These are phyloP conservation scores for Lissocephala sabroskyi DNA, from an alignment of 2,888 invertebrate species.

Conservation along the genomic window DNA sequence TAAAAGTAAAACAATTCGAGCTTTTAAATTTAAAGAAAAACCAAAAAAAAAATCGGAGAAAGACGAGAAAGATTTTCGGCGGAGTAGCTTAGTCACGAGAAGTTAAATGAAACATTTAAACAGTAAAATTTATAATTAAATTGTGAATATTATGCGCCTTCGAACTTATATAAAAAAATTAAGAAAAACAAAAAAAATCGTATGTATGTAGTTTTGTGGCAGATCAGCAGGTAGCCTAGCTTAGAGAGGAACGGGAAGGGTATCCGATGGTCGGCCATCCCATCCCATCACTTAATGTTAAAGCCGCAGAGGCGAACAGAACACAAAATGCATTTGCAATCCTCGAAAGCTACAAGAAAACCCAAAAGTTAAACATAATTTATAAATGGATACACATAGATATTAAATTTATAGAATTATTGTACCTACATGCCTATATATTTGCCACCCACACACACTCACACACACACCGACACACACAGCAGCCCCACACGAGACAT, in stretches of 20 bases:
- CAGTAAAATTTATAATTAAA: conserved; percentile 35
- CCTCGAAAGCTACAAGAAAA: conserved; percentile 29
- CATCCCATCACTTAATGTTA: conserved; percentile 44
- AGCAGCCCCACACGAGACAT: conserved; percentile 31
- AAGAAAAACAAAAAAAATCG: conserved; percentile 27
- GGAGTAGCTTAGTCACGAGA: conserved; percentile 7
- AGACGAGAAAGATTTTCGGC: too few species aligned
- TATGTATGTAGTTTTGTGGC: conserved; percentile 40
- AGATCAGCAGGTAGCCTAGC: conserved; percentile 33
- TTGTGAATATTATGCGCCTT: conserved; percentile 72
- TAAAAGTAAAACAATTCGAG: conserved; percentile 60
- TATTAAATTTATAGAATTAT: conserved; percentile 41
- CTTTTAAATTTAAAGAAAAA: conserved; percentile 52
- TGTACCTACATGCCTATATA: conserved; percentile 15
- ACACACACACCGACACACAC: conserved; percentile 13
- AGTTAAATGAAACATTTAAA: conserved; percentile 27
- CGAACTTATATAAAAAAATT: conserved; percentile 55
- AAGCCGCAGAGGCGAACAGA: conserved; percentile 8
- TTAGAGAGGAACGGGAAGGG: conserved; percentile 6
- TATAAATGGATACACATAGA: conserved; percentile 50
- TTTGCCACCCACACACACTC: conserved; percentile 10
- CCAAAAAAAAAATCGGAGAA: conserved; percentile 12
- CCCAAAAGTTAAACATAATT: conserved; percentile 64
- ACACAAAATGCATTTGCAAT: conserved; percentile 48
- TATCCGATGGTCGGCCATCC: conserved; percentile 27